Evolutionary conservation across 2,113 vertebrate species (phyloP), one percentile per base, ranked within the genome.

Genomic region (Perccottus glenii): DNA sequence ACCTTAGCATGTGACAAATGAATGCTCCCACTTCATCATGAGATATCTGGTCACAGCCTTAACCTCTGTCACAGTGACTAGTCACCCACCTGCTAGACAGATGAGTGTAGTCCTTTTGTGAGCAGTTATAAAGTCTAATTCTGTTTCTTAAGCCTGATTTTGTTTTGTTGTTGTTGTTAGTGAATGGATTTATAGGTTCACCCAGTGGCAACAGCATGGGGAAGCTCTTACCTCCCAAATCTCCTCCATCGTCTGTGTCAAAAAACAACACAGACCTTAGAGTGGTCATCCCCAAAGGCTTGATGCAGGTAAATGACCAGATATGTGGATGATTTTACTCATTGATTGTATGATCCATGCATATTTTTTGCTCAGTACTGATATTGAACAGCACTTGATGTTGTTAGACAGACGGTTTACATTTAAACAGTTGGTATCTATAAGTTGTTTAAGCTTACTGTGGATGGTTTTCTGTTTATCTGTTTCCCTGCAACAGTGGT

Each of bases 271-370:
- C 94, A 0, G 97, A 99, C 83, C 94, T 98, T 11, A 93, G 95
- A n/a, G 95, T 97, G 3, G 94, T 96, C 87, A 94, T 98, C 86
- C 96, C 97, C 66, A 96, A 98, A 97, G 91, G 93, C 92, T 92
- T 94, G 93, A 95, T 96, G 93, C 94, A 94, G 9, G 52, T 55
- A 55, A 27, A 27, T 27, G 19, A 27, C 19, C 19, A 1, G 19
- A 27, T 27, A 27, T 27, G 19, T 27, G 19, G 19, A 27, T 27
- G 19, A 2, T 27, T 27, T 27, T 3, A 27, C 19, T 27, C 19
- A 27, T 27, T 27, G 19, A 27, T 27, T 27, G 19, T 27, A 27
- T 27, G 19, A 27, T 27, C 1, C 19, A 27, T 27, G 19, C 19
- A 27, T 27, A 27, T 27, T 27, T 27, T 27, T n/a, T n/a, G n/a